These are phyloP conservation scores for Tipula helvola DNA, from an alignment of 2,888 invertebrate genomes.

Conservation along the genomic window DNA sequence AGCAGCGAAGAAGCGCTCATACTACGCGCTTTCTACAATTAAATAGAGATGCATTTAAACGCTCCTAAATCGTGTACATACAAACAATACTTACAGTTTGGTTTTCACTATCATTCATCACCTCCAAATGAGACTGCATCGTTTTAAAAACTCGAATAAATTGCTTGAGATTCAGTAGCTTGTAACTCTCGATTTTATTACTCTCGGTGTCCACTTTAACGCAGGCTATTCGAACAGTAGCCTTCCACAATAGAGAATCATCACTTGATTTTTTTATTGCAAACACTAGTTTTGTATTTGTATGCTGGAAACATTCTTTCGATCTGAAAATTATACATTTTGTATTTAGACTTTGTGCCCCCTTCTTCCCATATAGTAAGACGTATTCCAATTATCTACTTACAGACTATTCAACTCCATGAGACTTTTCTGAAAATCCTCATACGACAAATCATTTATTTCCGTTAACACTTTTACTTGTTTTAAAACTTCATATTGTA, in stretches of 20 bases:
- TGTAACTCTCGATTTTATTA: slow-evolving; percentile 42
- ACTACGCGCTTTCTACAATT: neutral
- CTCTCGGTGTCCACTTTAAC: slow-evolving; percentile 43
- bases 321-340: slow-evolving; percentile 34
- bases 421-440: slow-evolving; percentile 44
- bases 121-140: slow-evolving; percentile 37
- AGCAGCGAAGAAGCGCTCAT: slow-evolving; percentile 33
- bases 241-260: slow-evolving; percentile 53
- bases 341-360: neutral
- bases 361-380: neutral
- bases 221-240: slow-evolving; percentile 51
- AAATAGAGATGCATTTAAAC: neutral
- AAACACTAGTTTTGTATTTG: slow-evolving; percentile 51
- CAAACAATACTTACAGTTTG: slow-evolving; percentile 20
- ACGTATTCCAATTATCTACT: slow-evolving; percentile 22
- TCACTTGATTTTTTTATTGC: slow-evolving; percentile 51
- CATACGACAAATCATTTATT: slow-evolving; percentile 39
- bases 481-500: slow-evolving; percentile 26
- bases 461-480: slow-evolving; percentile 35
- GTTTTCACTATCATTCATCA: slow-evolving; percentile 26
- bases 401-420: slow-evolving; percentile 49
- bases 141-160: slow-evolving; percentile 49
- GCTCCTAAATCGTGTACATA: too few relatives aligned
- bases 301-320: slow-evolving; percentile 43
- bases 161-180: slow-evolving; percentile 48